Base-by-base conservation (phyloP, 2,113 vertebrate species). In the Mastomys natalensis region DNA sequence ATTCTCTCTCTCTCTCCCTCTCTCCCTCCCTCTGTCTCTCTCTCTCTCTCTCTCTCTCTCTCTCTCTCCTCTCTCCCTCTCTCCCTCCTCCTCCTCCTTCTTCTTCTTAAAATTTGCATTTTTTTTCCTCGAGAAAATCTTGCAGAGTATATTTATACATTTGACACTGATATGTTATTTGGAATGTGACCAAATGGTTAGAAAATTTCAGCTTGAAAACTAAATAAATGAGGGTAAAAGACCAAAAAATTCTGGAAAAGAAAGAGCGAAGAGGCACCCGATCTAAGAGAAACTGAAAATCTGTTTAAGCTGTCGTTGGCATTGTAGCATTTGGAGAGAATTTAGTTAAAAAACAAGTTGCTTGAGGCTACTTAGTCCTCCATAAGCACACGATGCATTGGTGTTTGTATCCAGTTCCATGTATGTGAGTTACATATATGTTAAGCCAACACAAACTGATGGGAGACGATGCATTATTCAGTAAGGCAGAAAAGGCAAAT, bases 71-170 rank as follows among this genome's bases (percentile, higher is more conserved):
- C 1, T 5, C 31, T 5, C 12, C 24, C 48, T 2, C 13, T 1
- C 53, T 0, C 6, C 12, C 15, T 2, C 5, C 26, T 34, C 29
- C 62, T 10, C 24, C 29, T 34, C 12, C 66, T 13, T 34, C 66
- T 53, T 4, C 48, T 37, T 51, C 13, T 73, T 53, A 53, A 55
- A 62, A 70, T 66, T 95, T 45, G 5, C 64, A 48, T 82, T 89
- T 94, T 94, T 94, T 77, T 89, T 76, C 64, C 81, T 70, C 48
- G 15, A 89, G 87, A 91, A 93, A 94, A 77, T 64, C 53, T 81
- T 87, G 26, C 73, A 82, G 60, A 87, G 64, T 95, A 22, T 53
- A 77, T 81, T 93, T 87, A 9, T 94, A 82, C 86, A 31, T 51
- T 13, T 91, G 87, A 78, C 48, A 82, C 8, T 72, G 73, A 77